Evolutionary conservation across 2,888 invertebrate species (phyloP), one percentile per base, ranked within the genome.

Genomic region (Andrena hattorfiana): DNA sequence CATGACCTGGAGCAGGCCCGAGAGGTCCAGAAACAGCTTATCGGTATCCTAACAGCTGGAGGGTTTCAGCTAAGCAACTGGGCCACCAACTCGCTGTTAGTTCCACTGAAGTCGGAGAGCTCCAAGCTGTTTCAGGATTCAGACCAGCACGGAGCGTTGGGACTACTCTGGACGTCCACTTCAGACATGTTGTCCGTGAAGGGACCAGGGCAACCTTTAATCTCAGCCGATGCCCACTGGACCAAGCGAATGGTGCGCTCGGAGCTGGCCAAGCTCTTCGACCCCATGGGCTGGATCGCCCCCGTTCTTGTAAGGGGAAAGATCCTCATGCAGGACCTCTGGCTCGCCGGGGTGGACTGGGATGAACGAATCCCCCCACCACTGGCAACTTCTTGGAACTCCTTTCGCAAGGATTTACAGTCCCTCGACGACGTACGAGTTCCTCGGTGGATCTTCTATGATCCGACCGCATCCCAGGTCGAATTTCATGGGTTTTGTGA

Each of bases 401-500:
- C 6, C 13, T 23, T 23, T 13, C 26, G n/a, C 16, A 2, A 64
- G 23, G 32, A 64, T 1, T 23, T 60, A 16, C 16, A 16, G 1
- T 60, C 16, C 2, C 59, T 60, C 26, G 26, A 60, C 13, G 59
- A 30, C 6, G 16, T 60, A 5, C 16, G 16, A 28, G 16, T 60
- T 16, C 30, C 30, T 2, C 26, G 59, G 6, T 60, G 59, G 59
- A 28, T 26, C 1, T 26, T 5, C 16, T 26, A 60, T 16, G 13
- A 16, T 28, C 26, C 64, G 6, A 23, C 23, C 23, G 42, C 8
- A 16, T 13, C 10, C 5, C 0, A 8, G 16, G 42, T 51, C 0
- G 20, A 82, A 30, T 2, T 78, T 1, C 82, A 79, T 28, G 82
- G 82, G 16, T 79, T 79, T 42, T 69, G 66, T 2, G 75, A 82